These are phyloP conservation scores for Aix galericulata DNA, from an alignment of 2,113 vertebrate species.

Conservation along the genomic window DNA sequence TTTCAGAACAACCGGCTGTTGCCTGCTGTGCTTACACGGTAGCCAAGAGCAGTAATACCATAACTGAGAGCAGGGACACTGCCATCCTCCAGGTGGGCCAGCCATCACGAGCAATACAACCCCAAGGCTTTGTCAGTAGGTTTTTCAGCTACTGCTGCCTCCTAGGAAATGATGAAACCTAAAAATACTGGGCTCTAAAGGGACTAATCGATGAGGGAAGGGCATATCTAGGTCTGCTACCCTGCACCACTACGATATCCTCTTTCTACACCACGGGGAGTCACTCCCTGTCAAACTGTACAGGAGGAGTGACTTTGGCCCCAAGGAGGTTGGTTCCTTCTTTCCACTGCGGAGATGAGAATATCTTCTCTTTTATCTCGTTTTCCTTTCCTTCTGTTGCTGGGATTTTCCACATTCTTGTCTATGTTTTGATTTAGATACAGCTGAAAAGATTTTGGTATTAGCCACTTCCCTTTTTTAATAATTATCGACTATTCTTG, in stretches of 20 bases:
- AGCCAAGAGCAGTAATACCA: not conserved
- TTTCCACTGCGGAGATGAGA: not conserved
- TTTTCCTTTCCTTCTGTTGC: not conserved
- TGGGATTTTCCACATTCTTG: not conserved
- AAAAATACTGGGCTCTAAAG: not conserved
- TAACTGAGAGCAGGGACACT: not conserved
- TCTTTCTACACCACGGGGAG: not conserved
- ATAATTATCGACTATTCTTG: not conserved
- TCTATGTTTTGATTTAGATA: not conserved
- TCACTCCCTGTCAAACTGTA: not conserved
- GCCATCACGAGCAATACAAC: not conserved
- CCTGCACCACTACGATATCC: not conserved
- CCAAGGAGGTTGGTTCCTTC: not conserved
- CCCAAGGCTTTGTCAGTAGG: not conserved
- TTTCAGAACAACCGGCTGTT: not conserved
- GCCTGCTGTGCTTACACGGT: not conserved
- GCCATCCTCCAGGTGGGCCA: not conserved
- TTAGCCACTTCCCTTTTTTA: not conserved
- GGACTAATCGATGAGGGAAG: not conserved
- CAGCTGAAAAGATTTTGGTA: not conserved
- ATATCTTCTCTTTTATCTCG: not conserved
- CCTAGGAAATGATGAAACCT: not conserved
- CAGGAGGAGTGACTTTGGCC: not conserved
- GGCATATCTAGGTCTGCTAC: not conserved
- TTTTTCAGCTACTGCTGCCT: not conserved